Conservation (phyloP, 2,113 vertebrate species). For the Brachirus orientalis region DNA sequence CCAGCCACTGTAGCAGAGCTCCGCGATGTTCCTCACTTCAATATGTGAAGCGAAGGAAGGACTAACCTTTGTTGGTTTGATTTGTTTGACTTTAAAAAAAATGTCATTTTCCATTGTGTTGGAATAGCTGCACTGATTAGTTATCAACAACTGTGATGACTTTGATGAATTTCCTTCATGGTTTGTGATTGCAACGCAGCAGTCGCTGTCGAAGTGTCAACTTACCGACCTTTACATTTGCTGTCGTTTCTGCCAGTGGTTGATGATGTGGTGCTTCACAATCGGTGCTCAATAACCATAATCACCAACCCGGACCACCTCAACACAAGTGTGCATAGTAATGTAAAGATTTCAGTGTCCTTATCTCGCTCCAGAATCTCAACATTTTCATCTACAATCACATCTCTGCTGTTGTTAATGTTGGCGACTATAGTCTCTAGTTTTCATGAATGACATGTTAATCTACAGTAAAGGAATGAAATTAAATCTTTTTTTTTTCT, state of each 20-base stretch:
- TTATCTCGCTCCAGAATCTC: conserved; percentile 9
- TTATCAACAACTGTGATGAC: conserved; percentile 44
- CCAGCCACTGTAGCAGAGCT: conserved; percentile 69
- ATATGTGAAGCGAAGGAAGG: conserved; percentile 41
- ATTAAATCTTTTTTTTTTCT: conserved; percentile 1
- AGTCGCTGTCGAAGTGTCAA: conserved; percentile 1
- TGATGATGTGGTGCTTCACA: conserved; percentile 66
- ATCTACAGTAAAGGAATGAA: conserved; percentile 33
- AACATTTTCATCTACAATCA: conserved; percentile 41
- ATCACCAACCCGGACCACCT: conserved; percentile 66
- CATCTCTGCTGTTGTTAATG: conserved; percentile 59
- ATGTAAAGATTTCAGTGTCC: conserved; percentile 15
- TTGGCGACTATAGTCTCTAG: conserved; percentile 42
- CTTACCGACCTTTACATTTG: conserved; percentile 14
- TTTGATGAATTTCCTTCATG: not conserved
- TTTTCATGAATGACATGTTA: conserved; percentile 12
- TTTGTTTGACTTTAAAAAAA: too few species aligned
- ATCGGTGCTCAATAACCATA: conserved; percentile 66
- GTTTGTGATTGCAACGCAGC: not conserved
- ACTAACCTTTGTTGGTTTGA: conserved; percentile 44
- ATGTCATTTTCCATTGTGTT: conserved; percentile 85
- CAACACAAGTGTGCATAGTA: conserved; percentile 34
- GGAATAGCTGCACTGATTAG: conserved; percentile 84
- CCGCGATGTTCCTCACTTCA: conserved; percentile 11
- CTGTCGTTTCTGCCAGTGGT: conserved; percentile 40